Evolutionary conservation across 2,113 vertebrate genomes (phyloP).

Genomic region (Corvus moneduloides): DNA sequence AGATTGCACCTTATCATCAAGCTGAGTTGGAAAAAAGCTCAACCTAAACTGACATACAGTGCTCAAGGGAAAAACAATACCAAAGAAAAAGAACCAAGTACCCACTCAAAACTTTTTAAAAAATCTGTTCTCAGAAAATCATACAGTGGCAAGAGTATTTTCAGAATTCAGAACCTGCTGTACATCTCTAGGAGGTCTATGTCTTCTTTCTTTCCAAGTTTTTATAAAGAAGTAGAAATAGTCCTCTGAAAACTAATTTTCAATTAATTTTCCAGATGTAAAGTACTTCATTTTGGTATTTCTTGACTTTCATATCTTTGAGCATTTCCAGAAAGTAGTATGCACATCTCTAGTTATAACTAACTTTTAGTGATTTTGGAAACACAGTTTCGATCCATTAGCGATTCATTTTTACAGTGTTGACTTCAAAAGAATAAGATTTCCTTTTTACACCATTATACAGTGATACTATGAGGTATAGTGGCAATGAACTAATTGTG

Average conservation of each 20-base stretch:
- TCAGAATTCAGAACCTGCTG: not conserved
- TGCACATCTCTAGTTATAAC: not conserved
- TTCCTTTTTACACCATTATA: not conserved
- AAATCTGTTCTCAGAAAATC: not conserved
- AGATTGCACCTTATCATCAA: not conserved
- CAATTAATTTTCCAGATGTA: not conserved
- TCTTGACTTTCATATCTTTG: not conserved
- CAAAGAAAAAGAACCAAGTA: not conserved
- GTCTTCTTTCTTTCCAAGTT: not conserved
- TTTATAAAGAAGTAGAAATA: not conserved
- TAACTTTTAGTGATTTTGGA: not conserved
- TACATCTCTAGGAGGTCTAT: fast-evolving
- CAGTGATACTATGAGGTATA: not conserved
- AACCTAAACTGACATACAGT: not conserved
- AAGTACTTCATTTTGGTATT: not conserved
- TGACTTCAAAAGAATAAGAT: not conserved
- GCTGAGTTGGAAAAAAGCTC: not conserved
- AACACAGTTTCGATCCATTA: not conserved
- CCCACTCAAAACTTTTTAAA: not conserved
- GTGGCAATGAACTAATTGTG: not conserved
- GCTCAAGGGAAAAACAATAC: not conserved
- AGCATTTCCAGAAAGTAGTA: not conserved
- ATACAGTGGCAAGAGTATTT: not conserved
- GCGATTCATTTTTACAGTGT: not conserved
- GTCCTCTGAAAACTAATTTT: not conserved